A percentile compares a stretch with the other conserved stretches of the same genome.
phyloP scores from a whole-genome alignment of 2,888 invertebrate species.

The Rhagonycha fulva region DNA sequence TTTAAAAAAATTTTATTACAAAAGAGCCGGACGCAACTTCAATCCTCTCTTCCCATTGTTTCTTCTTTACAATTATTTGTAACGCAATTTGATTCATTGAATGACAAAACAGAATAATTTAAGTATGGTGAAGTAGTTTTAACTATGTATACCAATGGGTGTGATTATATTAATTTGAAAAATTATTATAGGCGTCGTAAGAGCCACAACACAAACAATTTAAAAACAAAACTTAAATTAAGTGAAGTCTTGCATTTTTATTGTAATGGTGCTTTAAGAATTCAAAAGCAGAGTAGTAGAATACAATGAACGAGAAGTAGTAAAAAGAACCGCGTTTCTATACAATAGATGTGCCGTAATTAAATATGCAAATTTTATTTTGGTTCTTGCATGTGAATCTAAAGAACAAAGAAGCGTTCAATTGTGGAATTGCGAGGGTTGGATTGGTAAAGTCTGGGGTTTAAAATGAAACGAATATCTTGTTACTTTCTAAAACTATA shows the following conservation, averaged over 20 bases:
- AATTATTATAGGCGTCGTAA: slow-evolving; percentile 19
- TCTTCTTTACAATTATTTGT: too few species aligned
- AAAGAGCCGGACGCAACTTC: too few species aligned
- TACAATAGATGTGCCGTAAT: slow-evolving; percentile 41
- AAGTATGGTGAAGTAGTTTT: too few species aligned
- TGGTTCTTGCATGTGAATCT: slow-evolving; percentile 46
- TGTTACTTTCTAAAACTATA: slow-evolving; percentile 31
- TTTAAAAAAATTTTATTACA: too few species aligned
- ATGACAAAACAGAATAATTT: too few species aligned
- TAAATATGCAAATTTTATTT: slow-evolving; percentile 51
- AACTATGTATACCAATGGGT: too few species aligned
- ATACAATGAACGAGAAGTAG: slow-evolving; percentile 32
- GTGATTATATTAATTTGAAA: slow-evolving; percentile 1
- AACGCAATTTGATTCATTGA: too few species aligned
- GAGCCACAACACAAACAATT: slow-evolving; percentile 34
- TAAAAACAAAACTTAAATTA: slow-evolving; percentile 37
- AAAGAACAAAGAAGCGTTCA: slow-evolving; percentile 47
- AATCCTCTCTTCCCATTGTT: too few species aligned
- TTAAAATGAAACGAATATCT: slow-evolving; percentile 45
- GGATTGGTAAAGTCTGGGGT: slow-evolving; percentile 42
- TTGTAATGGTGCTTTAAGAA: slow-evolving; percentile 35
- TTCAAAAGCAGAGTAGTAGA: slow-evolving; percentile 35
- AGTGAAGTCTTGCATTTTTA: slow-evolving; percentile 37
- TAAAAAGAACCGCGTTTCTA: slow-evolving; percentile 32
- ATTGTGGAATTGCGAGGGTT: slow-evolving; percentile 41